Evolutionary conservation across 2,888 invertebrate species (phyloP).

Genomic region (Esperia sulphurella): DNA sequence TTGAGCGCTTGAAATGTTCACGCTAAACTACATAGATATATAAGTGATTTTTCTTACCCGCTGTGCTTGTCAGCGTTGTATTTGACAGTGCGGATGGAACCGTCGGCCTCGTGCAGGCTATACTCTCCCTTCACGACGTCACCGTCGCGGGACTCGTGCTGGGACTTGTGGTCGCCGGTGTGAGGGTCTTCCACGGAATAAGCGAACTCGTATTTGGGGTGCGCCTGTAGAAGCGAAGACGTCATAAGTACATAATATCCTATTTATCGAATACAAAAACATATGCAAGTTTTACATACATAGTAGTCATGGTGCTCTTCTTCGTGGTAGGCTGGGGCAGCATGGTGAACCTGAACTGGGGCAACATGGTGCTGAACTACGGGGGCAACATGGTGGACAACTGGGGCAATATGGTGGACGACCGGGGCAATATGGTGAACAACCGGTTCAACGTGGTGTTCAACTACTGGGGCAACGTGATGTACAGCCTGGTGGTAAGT

Average conservation of each 20-base stretch:
- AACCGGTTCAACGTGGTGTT: conserved; percentile 9
- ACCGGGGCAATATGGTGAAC: conserved; percentile 13
- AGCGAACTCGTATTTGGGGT: conserved; percentile 75
- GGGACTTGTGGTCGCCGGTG: conserved; percentile 77
- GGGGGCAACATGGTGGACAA: conserved; percentile 18
- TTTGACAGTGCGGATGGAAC: conserved; percentile 75
- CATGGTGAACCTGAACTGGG: conserved; percentile 13
- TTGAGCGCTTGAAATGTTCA: too few relatives aligned
- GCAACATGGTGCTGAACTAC: conserved; percentile 5
- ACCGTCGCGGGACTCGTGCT: conserved; percentile 76
- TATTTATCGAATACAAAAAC: too few relatives aligned
- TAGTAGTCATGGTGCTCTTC: conserved; percentile 42
- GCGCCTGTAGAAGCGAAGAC: conserved; percentile 37
- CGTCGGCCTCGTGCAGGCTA: conserved; percentile 76
- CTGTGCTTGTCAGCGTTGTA: conserved; percentile 72
- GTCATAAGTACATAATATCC: neutral
- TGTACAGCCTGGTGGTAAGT: conserved; percentile 10
- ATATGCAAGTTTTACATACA: conserved; percentile 29
- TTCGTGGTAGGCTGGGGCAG: conserved; percentile 18
- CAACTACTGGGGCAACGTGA: conserved; percentile 8
- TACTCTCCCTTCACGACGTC: conserved; percentile 78
- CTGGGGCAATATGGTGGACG: conserved; percentile 7
- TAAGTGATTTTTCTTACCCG: conserved; percentile 49
- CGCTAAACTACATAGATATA: too few relatives aligned
- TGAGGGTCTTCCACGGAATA: conserved; percentile 75